Evolutionary conservation across 2,113 vertebrate genomes (phyloP).

Genomic region (Zeus faber): DNA sequence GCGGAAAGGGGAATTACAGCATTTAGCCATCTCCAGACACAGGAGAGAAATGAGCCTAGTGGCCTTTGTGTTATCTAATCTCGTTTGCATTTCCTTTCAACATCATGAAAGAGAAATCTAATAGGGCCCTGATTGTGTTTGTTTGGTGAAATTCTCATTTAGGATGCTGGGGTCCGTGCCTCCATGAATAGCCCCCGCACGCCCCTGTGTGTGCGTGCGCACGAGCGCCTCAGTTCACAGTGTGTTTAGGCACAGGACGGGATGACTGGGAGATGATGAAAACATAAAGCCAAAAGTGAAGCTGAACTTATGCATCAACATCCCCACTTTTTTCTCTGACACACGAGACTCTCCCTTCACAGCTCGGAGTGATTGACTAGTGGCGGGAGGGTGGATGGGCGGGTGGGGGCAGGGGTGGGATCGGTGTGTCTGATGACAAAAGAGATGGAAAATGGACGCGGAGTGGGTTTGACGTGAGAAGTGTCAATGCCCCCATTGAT

Average conservation of each 20-base stretch:
- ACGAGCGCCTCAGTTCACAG: background rate
- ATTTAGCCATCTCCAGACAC: slow-evolving; percentile 76
- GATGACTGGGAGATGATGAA: slow-evolving; percentile 30
- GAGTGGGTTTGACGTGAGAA: slow-evolving; percentile 71
- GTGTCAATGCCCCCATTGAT: slow-evolving; percentile 76
- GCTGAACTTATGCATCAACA: slow-evolving; percentile 46
- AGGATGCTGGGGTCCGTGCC: slow-evolving; percentile 38
- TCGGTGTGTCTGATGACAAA: slow-evolving; percentile 57
- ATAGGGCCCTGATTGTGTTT: slow-evolving; percentile 77
- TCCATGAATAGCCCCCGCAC: too few relatives aligned
- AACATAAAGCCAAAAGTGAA: slow-evolving; percentile 30
- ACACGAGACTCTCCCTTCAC: slow-evolving; percentile 24
- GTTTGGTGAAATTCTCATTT: slow-evolving; percentile 79
- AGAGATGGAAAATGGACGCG: slow-evolving; percentile 56
- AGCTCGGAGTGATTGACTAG: slow-evolving; percentile 60
- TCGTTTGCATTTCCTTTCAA: slow-evolving; percentile 80
- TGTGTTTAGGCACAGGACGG: background rate
- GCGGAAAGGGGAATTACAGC: slow-evolving; percentile 71
- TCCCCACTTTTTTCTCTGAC: slow-evolving; percentile 38
- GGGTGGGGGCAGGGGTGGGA: background rate
- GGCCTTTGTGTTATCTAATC: slow-evolving; percentile 77
- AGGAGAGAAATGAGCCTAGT: slow-evolving; percentile 75
- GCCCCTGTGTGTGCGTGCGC: background rate
- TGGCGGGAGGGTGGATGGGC: slow-evolving; percentile 33
- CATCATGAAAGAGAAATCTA: slow-evolving; percentile 78